A percentile compares a stretch with the other conserved stretches of the same genome.
These are phyloP conservation scores for Acanthosepion esculentum DNA, from an alignment of 2,888 invertebrate genomes.

Conservation along the genomic window DNA sequence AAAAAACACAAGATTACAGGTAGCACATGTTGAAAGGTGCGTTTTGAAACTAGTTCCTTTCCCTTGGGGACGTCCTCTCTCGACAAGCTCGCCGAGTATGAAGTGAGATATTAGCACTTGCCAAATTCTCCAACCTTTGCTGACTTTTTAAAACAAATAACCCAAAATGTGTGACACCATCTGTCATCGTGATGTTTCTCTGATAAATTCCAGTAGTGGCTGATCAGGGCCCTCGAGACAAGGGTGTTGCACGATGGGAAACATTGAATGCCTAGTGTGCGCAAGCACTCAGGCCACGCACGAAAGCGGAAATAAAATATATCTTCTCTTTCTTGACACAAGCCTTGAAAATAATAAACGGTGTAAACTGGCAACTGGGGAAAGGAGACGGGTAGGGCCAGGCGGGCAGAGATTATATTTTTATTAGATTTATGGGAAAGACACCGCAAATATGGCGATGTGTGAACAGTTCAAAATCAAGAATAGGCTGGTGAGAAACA, in stretches of 20 bases:
- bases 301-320: not conserved
- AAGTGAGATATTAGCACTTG: not conserved
- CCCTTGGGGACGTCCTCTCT: not conserved
- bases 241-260: not conserved
- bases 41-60: not conserved
- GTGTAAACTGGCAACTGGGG: not conserved
- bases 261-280: not conserved
- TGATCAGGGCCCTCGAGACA: not conserved
- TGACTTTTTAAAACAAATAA: not conserved
- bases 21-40: not conserved
- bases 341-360: not conserved
- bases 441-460: not conserved
- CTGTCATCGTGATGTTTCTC: not conserved
- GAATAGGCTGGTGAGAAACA: too few relatives aligned
- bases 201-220: not conserved
- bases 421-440: not conserved
- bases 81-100: not conserved
- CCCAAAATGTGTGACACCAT: slow-evolving; percentile 1
- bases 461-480: not conserved
- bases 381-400: not conserved
- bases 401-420: not conserved
- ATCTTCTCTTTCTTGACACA: not conserved
- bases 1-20: not conserved
- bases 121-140: not conserved
- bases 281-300: not conserved